Evolutionary conservation across 1,140 invertebrate genomes (phyloP), one percentile per base, ranked within the genome.

Genomic region (Dinoponera quadriceps): DNA sequence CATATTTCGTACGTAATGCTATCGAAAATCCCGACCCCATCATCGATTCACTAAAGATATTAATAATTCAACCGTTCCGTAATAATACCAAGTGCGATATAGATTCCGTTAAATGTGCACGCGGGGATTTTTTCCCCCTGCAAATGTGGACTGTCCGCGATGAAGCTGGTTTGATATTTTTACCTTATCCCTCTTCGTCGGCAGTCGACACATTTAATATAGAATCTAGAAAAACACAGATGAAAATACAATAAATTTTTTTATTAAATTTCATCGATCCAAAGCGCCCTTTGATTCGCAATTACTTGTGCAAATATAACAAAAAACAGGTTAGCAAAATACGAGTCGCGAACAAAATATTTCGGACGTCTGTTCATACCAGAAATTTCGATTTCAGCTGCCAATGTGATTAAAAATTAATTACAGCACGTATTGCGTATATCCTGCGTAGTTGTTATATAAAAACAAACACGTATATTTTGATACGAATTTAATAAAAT

Each of bases 1-100:
- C 73, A 88, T 88, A 88, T 83, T 59, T 44, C 55, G 62, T 88
- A 66, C 73, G 78, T 88, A 88, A 88, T 88, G 83, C 60, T 85
- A 69, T 82, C 44, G 54, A 73, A 60, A 75, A 75, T 69, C 54
- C 55, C n/a, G 54, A 59, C 55, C 27, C 51, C 22, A 29, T 27
- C 49, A 63, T 73, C 13, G 29, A 80, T 80, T 29, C 38, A 18
- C 22, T 71, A 29, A 14, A 59, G n/a, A 3, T 59, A 20, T 54
- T 80, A 38, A 78, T 69, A 68, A 80, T 71, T 80, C 51, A 29
- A 54, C 38, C 25, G 48, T 69, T 80, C n/a, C 51, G 16, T 22
- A 7, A 5, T n/a, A 66, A 77, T 77, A 11, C n/a, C 25, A 38
- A 69, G 2, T 57, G 51, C 63, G 27, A 5, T 18, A n/a, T 13